These are phyloP conservation scores for Ceraclea dissimilis DNA, from an alignment of 2,888 invertebrate genomes.

Conservation along the genomic window DNA sequence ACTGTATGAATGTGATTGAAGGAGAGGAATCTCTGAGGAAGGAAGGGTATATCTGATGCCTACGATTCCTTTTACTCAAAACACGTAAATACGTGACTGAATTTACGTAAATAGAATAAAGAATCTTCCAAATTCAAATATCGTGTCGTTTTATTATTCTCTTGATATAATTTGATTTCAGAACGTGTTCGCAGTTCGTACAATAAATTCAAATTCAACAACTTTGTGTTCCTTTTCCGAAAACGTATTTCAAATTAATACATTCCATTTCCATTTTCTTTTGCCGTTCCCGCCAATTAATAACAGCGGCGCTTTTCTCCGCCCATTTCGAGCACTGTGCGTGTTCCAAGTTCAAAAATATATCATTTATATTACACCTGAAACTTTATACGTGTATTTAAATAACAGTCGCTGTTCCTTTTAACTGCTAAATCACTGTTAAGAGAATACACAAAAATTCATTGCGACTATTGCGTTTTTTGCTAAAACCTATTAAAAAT, in stretches of 20 bases:
- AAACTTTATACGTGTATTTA: no score
- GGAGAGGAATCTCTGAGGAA: no score
- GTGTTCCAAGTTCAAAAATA: background rate
- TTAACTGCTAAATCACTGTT: background rate
- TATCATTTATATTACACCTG: conserved; percentile 1
- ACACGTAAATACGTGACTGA: no score
- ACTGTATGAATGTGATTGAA: no score
- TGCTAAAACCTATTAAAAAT: background rate
- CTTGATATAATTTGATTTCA: background rate
- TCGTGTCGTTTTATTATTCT: background rate
- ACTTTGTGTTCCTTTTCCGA: background rate
- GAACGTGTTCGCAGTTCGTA: background rate
- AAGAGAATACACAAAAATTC: no score
- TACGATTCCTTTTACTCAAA: no score
- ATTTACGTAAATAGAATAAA: no score
- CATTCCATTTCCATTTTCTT: background rate
- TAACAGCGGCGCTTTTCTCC: background rate
- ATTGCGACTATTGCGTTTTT: background rate
- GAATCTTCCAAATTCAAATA: background rate
- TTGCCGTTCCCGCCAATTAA: background rate
- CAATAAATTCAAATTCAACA: background rate
- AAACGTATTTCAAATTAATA: background rate
- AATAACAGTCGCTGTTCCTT: background rate
- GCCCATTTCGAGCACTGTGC: conserved; percentile 2
- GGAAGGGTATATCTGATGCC: no score